Base-by-base conservation (phyloP, 1,140 invertebrate species). In the Tribolium madens region DNA sequence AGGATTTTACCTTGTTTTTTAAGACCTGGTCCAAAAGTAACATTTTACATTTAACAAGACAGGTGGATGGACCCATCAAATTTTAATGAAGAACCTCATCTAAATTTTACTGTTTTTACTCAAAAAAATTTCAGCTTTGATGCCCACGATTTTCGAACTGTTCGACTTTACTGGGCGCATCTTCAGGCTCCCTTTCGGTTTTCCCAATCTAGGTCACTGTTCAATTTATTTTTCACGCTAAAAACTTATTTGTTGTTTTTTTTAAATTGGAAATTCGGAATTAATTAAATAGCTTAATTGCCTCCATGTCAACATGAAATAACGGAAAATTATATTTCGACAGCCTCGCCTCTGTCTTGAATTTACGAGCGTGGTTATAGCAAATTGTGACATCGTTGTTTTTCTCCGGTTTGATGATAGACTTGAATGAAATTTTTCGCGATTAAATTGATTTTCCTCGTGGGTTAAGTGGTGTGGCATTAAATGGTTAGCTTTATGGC, bases 211-310 rank as follows among this genome's bases (percentile, higher is more conserved):
- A 18, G 57, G 57, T 64, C 57, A 33, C 26, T 18, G 26, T 33
- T 33, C 12, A 33, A 57, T 13, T 33, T 64, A 6, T 10, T n/a
- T 12, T 21, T 21, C 15, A n/a, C n/a, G 18, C 15, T 64, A 64
- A 33, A 64, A 42, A 42, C 9, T 42, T 9, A 42, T 9, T 42
- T 42, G 36, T 42, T 42, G 21, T 26, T 26, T 5, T 42, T 42
- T 10, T 9, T 31, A 31, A 31, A 31, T 60, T 60, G 17, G 17
- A 64, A 64, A 64, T 33, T 26, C 17, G 9, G 57, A 64, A 64
- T 64, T 64, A 64, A 64, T 64, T 64, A 13, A 64, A 64, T 64
- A 4, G 21, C 57, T 64, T 64, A 64, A 64, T 64, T 64, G 57
- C 57, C 13, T 31, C 3, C 26, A 57, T 64, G 57, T 64, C 57